Evolutionary conservation across 2,888 invertebrate species (phyloP).

Genomic region (Sceliomorpha sp.): DNA sequence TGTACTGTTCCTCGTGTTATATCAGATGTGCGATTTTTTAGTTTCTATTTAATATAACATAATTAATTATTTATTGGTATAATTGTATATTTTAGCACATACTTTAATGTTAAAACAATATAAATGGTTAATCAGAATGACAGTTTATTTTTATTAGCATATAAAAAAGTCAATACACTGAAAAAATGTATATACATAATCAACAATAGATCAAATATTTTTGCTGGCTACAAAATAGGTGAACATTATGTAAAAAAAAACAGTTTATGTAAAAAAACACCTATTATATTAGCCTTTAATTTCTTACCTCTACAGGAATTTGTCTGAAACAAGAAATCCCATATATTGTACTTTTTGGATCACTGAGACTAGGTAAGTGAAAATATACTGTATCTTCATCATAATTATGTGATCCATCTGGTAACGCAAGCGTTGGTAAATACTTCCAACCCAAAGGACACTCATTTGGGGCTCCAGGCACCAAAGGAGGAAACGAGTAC

Average conservation of each 20-base stretch:
- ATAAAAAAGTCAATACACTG: too few relatives aligned
- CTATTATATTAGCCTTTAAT: too few relatives aligned
- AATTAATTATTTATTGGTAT: slow-evolving; percentile 6
- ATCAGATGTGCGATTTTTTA: slow-evolving; percentile 94
- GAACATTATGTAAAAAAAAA: slow-evolving; percentile 12
- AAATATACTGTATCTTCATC: slow-evolving; percentile 97
- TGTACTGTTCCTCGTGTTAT: slow-evolving; percentile 98
- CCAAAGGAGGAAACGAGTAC: slow-evolving; percentile 95
- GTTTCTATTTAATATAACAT: slow-evolving; percentile 84
- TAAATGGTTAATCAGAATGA: too few relatives aligned
- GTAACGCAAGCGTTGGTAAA: slow-evolving; percentile 96
- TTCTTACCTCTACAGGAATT: slow-evolving; percentile 94
- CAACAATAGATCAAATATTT: not conserved
- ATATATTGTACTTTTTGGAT: slow-evolving; percentile 93
- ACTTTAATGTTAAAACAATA: too few relatives aligned
- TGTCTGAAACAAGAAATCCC: slow-evolving; percentile 99
- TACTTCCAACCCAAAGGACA: slow-evolving; percentile 97
- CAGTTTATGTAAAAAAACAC: too few relatives aligned
- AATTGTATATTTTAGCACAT: too few relatives aligned
- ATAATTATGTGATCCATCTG: slow-evolving; percentile 99
- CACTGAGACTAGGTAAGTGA: slow-evolving; percentile 93
- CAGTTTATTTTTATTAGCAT: too few relatives aligned
- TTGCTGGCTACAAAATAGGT: not conserved
- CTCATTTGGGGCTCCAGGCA: slow-evolving; percentile 88
- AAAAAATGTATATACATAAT: not conserved